Evolutionary conservation across 1,140 invertebrate genomes (phyloP).

Genomic region (Stegodyphus mimosarum): DNA sequence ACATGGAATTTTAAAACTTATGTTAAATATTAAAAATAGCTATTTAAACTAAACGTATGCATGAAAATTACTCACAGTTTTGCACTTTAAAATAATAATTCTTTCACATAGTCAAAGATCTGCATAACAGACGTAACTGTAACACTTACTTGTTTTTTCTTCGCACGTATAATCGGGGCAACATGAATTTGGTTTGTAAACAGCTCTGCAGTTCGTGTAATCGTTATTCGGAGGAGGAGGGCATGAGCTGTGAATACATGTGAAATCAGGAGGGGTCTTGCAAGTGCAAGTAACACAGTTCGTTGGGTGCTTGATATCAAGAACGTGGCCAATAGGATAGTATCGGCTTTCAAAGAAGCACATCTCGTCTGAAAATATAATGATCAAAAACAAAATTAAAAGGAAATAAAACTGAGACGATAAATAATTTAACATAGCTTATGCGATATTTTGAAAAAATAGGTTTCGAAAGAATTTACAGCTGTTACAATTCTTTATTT

Average conservation of each 20-base stretch:
- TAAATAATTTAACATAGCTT: no score
- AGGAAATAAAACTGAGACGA: no score
- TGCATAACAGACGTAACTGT: no score
- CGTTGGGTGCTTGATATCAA: slow-evolving; percentile 58
- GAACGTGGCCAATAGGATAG: slow-evolving; percentile 52
- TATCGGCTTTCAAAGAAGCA: slow-evolving; percentile 54
- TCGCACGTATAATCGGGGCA: slow-evolving; percentile 58
- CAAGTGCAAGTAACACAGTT: slow-evolving; percentile 63
- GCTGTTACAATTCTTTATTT: neutral
- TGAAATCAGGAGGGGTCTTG: slow-evolving; percentile 62
- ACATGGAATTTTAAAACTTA: no score
- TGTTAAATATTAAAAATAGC: no score
- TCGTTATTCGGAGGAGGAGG: slow-evolving; percentile 60
- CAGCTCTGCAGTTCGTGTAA: slow-evolving; percentile 50
- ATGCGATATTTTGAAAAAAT: no score
- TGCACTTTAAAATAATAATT: no score
- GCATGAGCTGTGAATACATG: slow-evolving; percentile 61
- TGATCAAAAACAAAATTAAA: neutral
- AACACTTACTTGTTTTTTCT: slow-evolving; percentile 20
- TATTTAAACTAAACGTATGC: no score
- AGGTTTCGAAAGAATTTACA: no score
- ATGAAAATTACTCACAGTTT: no score
- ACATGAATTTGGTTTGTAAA: slow-evolving; percentile 56
- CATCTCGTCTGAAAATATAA: slow-evolving; percentile 41
- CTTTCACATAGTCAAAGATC: no score